Evolutionary conservation across 1,140 invertebrate genomes (phyloP).

Genomic region (Heliconius melpomene): DNA sequence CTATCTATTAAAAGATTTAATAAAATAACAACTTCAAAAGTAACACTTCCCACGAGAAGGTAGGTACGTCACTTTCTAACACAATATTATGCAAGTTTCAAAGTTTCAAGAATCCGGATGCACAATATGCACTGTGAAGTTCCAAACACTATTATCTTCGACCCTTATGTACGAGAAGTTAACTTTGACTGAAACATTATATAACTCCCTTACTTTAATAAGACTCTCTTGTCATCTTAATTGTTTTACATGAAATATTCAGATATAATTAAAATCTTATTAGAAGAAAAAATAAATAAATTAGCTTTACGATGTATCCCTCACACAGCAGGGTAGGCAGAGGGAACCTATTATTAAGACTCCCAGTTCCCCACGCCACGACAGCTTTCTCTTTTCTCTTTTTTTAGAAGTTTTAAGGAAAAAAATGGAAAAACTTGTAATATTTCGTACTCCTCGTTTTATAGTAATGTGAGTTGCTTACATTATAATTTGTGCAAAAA

Average conservation of each 20-base stretch:
- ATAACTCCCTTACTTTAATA: background rate
- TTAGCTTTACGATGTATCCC: too few relatives aligned
- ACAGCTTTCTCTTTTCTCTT: too few relatives aligned
- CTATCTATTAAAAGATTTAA: background rate
- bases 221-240: slow-evolving; percentile 10
- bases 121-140: background rate
- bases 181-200: background rate
- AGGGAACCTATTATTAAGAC: too few relatives aligned
- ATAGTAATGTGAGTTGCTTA: background rate
- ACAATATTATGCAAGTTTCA: slow-evolving; percentile 9
- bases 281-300: too few relatives aligned
- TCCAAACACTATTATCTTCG: slow-evolving; percentile 1
- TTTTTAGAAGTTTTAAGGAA: background rate
- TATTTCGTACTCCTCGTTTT: background rate
- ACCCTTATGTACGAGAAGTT: background rate
- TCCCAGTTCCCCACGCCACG: too few relatives aligned
- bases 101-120: slow-evolving; percentile 2
- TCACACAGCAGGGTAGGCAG: too few relatives aligned
- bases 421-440: background rate
- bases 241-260: background rate
- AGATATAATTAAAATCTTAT: too few relatives aligned
- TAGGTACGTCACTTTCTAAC: slow-evolving; percentile 3
- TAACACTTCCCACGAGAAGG: background rate
- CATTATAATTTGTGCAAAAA: slow-evolving; percentile 7
- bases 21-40: background rate